Base-by-base conservation (phyloP, 2,797 vertebrate species). In the Hozukius guyotensis region DNA sequence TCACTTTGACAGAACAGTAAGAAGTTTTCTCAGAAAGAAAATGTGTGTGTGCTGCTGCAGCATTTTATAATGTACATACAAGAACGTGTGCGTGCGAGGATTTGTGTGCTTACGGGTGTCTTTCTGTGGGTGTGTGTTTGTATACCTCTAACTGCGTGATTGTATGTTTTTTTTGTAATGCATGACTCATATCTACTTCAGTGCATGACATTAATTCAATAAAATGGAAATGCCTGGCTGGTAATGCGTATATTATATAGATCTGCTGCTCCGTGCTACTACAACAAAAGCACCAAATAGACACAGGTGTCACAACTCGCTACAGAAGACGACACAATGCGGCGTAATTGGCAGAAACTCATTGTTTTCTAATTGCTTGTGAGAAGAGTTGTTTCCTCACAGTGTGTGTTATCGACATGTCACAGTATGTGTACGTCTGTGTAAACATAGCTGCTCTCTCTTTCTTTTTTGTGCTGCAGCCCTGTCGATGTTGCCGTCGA, bases 401-500 rank as follows among this genome's bases (percentile, higher is more conserved):
- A 12, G 8, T 1, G 1, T 46, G 38, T 42, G 38, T 49, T 27
- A 63, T 36, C 13, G n/a, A 70, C 9, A 9, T 18, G 16, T 62
- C 27, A 56, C 55, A 38, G 38, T 49, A 52, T 70, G 14, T 38
- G 8, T 25, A 2, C 18, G 3, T 74, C 25, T 71, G 56, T 77
- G 36, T 88, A 11, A 85, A 31, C 20, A 7, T 24, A 52, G 3
- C 16, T 16, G 9, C 27, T 55, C 7, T 72, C 20, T 76, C 18
- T 77, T 18, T 74, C 12, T 78, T 27, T 82, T 81, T 42, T 42
- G 14, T 22, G 36, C 78, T 77, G 62, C 90, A 99, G 98, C 90
- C 75, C 91, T 97, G 56, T 95, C 97, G 7, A 94, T 93, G 82
- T 87, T 97, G 90, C 96, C 91, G 93, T 96, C 94, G 14, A 93